Evolutionary conservation across 2,797 vertebrate genomes (phyloP), one percentile per base, ranked within the genome.

Genomic region (Meda fulgida): DNA sequence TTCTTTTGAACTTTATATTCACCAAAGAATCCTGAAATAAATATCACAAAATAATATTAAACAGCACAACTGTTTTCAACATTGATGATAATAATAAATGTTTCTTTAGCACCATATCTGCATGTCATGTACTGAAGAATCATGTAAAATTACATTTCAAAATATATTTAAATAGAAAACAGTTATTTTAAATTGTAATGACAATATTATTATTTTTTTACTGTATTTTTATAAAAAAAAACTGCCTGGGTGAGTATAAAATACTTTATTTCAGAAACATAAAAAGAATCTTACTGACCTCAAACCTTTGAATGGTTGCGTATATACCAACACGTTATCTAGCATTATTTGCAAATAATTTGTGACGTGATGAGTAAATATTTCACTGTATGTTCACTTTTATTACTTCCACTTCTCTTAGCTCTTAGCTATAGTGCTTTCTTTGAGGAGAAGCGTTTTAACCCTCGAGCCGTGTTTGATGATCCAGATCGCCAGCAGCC

Each of bases 391-490:
- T 75, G 18, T 83, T 43, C 38, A 66, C 31, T 73, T n/a, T 11
- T 65, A 16, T 83, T 76, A 11, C 23, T 65, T 76, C 21, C 5
- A 26, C 21, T 36, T 78, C 38, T 71, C 36, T n/a, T 60, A 96
- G 95, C 90, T 23, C 92, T 96, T 69, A 95, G 92, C 87, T 99
- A 97, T 91, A 97, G 95, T 0, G 92, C 96, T 16, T 96, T 95
- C 86, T 96, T 98, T 53, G 96, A 96, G 1, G 98, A 99, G 92
- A 94, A 96, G 31, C 94, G 98, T n/a, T 99, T 98, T 85, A 96
- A 96, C 0, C 96, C 98, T 0, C 94, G 98, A 26, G 98, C 98
- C 0, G 88, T 97, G 29, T 92, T 99, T 94, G 98, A 99, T 1
- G 95, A 96, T 69, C 93, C 92, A 0, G 96, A 95, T 71, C 92